Evolutionary conservation across 2,113 vertebrate genomes (phyloP).

Genomic region (Entelurus aequoreus): DNA sequence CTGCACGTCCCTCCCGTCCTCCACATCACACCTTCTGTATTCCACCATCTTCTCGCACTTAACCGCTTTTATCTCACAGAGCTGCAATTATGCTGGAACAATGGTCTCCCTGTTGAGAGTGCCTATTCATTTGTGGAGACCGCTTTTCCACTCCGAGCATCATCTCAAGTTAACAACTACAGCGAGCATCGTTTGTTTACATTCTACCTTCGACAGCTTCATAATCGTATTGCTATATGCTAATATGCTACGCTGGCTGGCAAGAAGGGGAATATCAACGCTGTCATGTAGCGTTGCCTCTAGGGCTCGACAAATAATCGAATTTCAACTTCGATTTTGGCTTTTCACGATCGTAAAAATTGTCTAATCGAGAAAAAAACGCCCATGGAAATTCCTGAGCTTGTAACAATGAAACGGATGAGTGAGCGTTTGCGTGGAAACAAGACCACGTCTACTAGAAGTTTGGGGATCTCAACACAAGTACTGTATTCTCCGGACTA

Average conservation of each 20-base stretch:
- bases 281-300: background rate
- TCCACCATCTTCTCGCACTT: constrained; percentile 14
- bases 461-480: too few species aligned
- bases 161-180: background rate
- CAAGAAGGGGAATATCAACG: background rate
- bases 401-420: too few species aligned
- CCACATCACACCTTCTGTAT: constrained; percentile 6
- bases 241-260: background rate
- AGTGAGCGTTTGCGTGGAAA: too few species aligned
- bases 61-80: constrained; percentile 9
- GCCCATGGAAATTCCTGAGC: too few species aligned
- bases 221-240: background rate
- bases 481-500: too few species aligned
- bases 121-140: background rate
- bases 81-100: constrained; percentile 19
- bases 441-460: too few species aligned
- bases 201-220: background rate
- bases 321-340: too few species aligned
- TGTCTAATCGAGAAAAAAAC: too few species aligned
- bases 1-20: constrained; percentile 11
- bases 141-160: constrained; percentile 4
- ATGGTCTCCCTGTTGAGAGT: constrained; percentile 9
- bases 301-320: too few species aligned
- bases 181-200: background rate
- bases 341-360: too few species aligned